Evolutionary conservation across 2,797 vertebrate species (phyloP).

Genomic region (Nannoperca obscura): DNA sequence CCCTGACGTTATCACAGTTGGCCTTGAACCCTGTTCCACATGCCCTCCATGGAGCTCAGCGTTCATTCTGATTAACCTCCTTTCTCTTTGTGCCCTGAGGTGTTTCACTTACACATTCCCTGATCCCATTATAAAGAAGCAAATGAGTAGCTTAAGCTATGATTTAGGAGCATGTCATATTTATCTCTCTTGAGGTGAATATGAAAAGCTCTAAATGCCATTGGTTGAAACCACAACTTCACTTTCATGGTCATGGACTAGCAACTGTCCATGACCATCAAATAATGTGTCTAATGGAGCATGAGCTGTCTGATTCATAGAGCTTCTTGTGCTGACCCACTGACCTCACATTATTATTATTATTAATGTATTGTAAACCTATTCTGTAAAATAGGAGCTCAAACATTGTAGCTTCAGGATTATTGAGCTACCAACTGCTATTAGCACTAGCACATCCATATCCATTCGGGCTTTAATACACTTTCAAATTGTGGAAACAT

Average conservation of each 20-base stretch:
- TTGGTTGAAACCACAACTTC: background rate
- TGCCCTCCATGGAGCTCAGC: slow-evolving; percentile 4
- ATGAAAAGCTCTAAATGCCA: slow-evolving; percentile 1
- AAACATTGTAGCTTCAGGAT: background rate
- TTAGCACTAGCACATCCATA: background rate
- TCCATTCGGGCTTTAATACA: slow-evolving; percentile 37
- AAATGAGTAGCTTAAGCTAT: background rate
- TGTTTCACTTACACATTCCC: slow-evolving; percentile 8
- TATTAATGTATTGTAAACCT: background rate
- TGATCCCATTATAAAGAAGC: slow-evolving; percentile 17
- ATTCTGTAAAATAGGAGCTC: background rate
- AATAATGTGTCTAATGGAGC: background rate
- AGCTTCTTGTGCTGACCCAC: background rate
- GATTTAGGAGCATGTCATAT: slow-evolving; percentile 5
- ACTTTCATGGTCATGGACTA: background rate
- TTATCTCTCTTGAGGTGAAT: slow-evolving; percentile 17
- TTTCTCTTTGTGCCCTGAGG: slow-evolving; percentile 13
- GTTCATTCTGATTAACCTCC: slow-evolving; percentile 36
- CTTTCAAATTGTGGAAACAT: slow-evolving; percentile 13
- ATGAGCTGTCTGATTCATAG: background rate
- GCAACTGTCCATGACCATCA: background rate
- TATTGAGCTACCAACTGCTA: background rate
- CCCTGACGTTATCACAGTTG: slow-evolving; percentile 53
- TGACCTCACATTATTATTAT: background rate
- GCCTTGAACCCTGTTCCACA: slow-evolving; percentile 46